Conservation (phyloP, 2,888 invertebrate genomes). For the Caenorhabditis angaria region DNA sequence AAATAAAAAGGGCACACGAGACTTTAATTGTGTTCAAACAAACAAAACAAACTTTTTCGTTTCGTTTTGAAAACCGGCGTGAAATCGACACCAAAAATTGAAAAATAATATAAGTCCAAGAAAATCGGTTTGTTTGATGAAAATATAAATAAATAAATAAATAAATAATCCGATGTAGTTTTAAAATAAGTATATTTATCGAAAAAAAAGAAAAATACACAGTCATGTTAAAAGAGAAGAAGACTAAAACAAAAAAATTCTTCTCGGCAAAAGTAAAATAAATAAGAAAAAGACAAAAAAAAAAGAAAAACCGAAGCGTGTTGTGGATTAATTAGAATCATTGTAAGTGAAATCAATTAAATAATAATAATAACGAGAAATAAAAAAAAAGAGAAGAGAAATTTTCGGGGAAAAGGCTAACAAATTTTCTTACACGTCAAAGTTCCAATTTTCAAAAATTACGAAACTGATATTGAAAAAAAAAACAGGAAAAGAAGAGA, state of each 20-base stretch:
- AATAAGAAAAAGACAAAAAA: not conserved
- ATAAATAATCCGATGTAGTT: no score
- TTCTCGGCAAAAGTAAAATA: not conserved
- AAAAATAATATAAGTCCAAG: no score
- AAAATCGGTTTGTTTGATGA: no score
- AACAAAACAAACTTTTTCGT: not conserved
- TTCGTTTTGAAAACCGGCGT: not conserved
- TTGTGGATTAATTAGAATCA: not conserved
- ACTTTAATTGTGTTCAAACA: slow-evolving; percentile 2
- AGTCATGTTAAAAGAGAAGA: not conserved
- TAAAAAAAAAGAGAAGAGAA: not conserved
- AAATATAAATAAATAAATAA: no score
- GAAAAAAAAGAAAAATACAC: not conserved
- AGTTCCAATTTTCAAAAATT: not conserved
- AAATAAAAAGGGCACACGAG: not conserved
- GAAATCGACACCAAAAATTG: not conserved
- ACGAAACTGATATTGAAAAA: not conserved
- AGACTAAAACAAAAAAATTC: not conserved
- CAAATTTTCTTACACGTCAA: not conserved
- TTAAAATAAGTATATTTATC: no score
- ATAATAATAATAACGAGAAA: not conserved
- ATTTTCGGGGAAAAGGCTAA: not conserved
- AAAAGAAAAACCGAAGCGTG: not conserved
- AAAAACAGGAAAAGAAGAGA: no score
- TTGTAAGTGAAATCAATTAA: not conserved